These are phyloP conservation scores for Rhinophrynus dorsalis DNA, from an alignment of 2,797 vertebrate species.

Conservation along the genomic window DNA sequence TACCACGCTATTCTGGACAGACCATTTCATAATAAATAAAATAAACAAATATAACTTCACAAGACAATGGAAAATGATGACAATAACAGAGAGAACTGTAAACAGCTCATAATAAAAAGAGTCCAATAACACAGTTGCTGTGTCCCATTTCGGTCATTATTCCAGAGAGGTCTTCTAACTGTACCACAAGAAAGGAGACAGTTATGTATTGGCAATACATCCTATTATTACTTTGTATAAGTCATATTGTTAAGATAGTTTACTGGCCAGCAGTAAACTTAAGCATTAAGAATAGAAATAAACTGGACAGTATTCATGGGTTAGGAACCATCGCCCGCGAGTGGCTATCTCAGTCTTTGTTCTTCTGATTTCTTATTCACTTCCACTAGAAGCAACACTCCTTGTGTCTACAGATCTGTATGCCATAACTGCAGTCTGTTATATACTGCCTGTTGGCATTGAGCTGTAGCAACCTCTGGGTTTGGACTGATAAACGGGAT, in stretches of 20 bases:
- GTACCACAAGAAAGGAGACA: background rate
- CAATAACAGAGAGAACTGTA: conserved; percentile 51
- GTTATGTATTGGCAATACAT: conserved; percentile 50
- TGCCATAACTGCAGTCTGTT: conserved; percentile 31
- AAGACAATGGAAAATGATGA: conserved; percentile 47
- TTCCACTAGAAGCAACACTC: conserved; percentile 17
- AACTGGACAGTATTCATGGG: conserved; percentile 42
- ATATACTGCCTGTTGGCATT: conserved; percentile 45
- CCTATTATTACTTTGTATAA: conserved; percentile 61
- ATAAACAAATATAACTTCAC: conserved; percentile 5
- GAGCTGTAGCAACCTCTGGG: conserved; percentile 58
- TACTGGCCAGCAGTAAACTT: conserved; percentile 87
- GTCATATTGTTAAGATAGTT: conserved; percentile 70
- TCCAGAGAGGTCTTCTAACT: conserved; percentile 44
- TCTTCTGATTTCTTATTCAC: background rate
- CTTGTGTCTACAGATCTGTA: background rate
- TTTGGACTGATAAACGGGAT: conserved; percentile 10
- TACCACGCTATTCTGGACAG: conserved; percentile 14
- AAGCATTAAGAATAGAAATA: conserved; percentile 52
- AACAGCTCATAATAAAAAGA: conserved; percentile 49
- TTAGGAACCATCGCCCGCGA: conserved; percentile 44
- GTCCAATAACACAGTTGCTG: conserved; percentile 51
- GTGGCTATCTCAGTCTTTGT: conserved; percentile 56
- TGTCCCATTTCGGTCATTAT: conserved; percentile 52
- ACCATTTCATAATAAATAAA: conserved; percentile 31